These are phyloP conservation scores for Drosophila nikananu DNA, from an alignment of 1,140 invertebrate genomes.

Conservation along the genomic window DNA sequence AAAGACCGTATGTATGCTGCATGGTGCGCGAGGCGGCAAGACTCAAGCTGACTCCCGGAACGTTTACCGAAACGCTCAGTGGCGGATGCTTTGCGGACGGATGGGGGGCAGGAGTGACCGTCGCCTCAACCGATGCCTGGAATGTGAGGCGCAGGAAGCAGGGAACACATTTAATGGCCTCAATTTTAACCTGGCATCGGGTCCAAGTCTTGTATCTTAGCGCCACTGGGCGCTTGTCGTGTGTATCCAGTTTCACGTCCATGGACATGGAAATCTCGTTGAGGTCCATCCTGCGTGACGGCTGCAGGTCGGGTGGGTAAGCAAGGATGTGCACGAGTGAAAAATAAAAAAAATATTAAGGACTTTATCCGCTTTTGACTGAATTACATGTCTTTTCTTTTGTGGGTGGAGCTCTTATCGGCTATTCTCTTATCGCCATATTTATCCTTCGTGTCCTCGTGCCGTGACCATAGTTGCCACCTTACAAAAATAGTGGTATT, in stretches of 20 bases:
- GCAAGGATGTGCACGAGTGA: slow-evolving; percentile 42
- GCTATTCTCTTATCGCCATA: slow-evolving; percentile 33
- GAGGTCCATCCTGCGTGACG: slow-evolving; percentile 63
- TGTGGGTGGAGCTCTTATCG: slow-evolving; percentile 49
- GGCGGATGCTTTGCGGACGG: slow-evolving; percentile 22
- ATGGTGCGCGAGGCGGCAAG: slow-evolving; percentile 80
- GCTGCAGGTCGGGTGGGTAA: slow-evolving; percentile 3
- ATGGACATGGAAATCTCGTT: slow-evolving; percentile 84
- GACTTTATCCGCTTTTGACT: slow-evolving; percentile 4
- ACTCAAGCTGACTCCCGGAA: slow-evolving; percentile 75
- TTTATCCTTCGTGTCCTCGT: slow-evolving; percentile 43
- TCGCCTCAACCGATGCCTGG: slow-evolving; percentile 23
- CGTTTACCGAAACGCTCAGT: slow-evolving; percentile 75
- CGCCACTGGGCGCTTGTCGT: slow-evolving; percentile 77
- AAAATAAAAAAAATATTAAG: slow-evolving; percentile 60
- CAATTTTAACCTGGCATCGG: slow-evolving; percentile 80
- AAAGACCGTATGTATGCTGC: slow-evolving; percentile 76
- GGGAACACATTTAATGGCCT: slow-evolving; percentile 84
- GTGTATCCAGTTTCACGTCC: slow-evolving; percentile 83
- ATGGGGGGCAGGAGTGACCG: slow-evolving; percentile 5
- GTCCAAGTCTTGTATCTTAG: slow-evolving; percentile 78
- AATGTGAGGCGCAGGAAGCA: slow-evolving; percentile 80
- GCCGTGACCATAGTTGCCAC: slow-evolving; percentile 24
- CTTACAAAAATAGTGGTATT: background rate
- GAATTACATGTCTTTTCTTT: slow-evolving; percentile 43